Percentiles rank a stretch among this genome's conserved stretches.
These are phyloP conservation scores for Potamilus streckersoni DNA, from an alignment of 1,140 invertebrate species.

Conservation along the genomic window DNA sequence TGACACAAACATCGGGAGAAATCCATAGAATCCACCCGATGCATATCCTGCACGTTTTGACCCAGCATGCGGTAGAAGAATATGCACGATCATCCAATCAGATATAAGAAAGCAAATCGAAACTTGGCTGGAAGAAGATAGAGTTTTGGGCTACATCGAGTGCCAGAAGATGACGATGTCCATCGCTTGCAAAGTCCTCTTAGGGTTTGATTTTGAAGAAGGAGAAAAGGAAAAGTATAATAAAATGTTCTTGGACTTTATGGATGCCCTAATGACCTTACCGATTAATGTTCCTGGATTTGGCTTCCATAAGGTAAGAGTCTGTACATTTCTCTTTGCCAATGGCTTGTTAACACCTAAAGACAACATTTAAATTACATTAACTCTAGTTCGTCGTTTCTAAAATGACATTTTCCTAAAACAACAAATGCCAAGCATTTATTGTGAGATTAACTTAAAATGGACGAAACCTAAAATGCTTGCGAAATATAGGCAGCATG, in stretches of 20 bases:
- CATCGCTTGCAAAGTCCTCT: constrained; percentile 14
- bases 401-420: no score
- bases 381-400: no score
- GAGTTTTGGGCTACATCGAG: constrained; percentile 24
- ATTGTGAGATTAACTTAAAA: no score
- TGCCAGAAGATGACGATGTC: constrained; percentile 26
- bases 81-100: constrained; percentile 22
- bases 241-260: constrained; percentile 20
- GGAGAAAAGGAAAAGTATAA: constrained; percentile 12
- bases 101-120: constrained; percentile 7
- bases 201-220: constrained; percentile 29
- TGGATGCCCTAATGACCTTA: constrained; percentile 38
- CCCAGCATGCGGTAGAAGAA: constrained; percentile 8
- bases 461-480: no score
- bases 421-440: no score
- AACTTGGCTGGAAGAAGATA: constrained; percentile 9
- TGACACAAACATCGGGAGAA: constrained; percentile 30
- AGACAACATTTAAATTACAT: no score
- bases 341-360: no score
- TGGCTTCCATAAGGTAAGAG: constrained; percentile 41
- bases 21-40: constrained; percentile 35
- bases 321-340: no score
- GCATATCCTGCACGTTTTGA: constrained; percentile 28
- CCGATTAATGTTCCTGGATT: constrained; percentile 36
- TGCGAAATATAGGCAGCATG: no score